Conservation (phyloP, 2,797 vertebrate species). For the Enteromius anoplus region DNA sequence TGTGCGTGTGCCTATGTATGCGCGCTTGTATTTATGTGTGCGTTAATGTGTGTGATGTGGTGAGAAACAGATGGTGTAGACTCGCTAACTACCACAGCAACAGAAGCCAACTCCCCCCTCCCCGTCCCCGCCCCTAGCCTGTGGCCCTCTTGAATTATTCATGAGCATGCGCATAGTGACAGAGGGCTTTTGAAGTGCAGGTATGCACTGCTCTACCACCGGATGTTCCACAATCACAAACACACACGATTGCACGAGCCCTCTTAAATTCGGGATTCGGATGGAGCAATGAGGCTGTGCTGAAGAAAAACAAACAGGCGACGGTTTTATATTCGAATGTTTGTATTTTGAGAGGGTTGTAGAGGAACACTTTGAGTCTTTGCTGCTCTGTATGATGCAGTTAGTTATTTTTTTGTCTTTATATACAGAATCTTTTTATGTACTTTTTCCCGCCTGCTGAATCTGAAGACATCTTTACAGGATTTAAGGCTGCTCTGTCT, state of each 20-base stretch:
- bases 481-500: not conserved
- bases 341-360: slow-evolving; percentile 33
- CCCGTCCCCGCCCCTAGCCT: slow-evolving; percentile 56
- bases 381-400: slow-evolving; percentile 13
- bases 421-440: not conserved
- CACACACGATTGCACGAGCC: not conserved
- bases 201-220: slow-evolving; percentile 60
- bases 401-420: not conserved
- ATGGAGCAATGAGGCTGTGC: slow-evolving; percentile 50
- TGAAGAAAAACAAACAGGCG: slow-evolving; percentile 55
- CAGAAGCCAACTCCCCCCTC: slow-evolving; percentile 61
- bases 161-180: slow-evolving; percentile 71
- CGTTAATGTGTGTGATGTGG: slow-evolving; percentile 58
- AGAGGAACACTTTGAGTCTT: slow-evolving; percentile 19
- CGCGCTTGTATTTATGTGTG: slow-evolving; percentile 37
- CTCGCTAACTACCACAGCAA: slow-evolving; percentile 73
- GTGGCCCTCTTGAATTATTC: slow-evolving; percentile 76
- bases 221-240: slow-evolving; percentile 31
- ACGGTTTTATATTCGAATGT: slow-evolving; percentile 56
- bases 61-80: slow-evolving; percentile 80
- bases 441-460: not conserved
- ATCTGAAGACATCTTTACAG: not conserved
- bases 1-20: slow-evolving; percentile 42
- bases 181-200: slow-evolving; percentile 78
- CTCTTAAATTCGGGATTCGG: not conserved